Conservation (phyloP, 2,888 invertebrate genomes). For the Sarcophaga rosellei region DNA sequence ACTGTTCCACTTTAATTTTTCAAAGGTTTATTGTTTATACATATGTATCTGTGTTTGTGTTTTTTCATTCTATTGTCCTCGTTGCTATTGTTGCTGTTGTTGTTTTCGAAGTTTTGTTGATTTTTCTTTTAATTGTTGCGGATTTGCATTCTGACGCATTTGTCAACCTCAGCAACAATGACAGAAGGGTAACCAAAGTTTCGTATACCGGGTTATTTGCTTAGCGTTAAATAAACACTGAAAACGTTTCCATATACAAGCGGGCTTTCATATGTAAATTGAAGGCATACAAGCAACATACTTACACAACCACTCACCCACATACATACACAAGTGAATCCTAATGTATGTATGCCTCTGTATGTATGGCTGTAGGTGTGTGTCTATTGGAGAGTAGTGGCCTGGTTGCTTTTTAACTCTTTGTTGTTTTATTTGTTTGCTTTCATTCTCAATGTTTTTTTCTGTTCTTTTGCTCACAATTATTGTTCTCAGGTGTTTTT, state of each 20-base stretch:
- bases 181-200: slow-evolving; percentile 73
- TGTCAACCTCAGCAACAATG: slow-evolving; percentile 79
- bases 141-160: slow-evolving; percentile 81
- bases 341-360: too few relatives aligned
- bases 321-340: background rate
- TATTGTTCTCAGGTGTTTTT: slow-evolving; percentile 58
- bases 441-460: background rate
- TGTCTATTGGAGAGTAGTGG: slow-evolving; percentile 2
- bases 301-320: background rate
- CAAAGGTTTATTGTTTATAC: slow-evolving; percentile 27
- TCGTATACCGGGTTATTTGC: slow-evolving; percentile 71
- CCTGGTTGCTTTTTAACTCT: slow-evolving; percentile 46
- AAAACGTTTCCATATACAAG: slow-evolving; percentile 41
- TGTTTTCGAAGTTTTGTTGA: slow-evolving; percentile 75
- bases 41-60: background rate
- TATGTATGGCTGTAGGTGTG: background rate
- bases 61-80: slow-evolving; percentile 37
- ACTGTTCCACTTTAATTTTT: slow-evolving; percentile 64
- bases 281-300: background rate
- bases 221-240: slow-evolving; percentile 61
- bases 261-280: background rate
- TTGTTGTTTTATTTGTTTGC: slow-evolving; percentile 2
- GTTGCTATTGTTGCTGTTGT: slow-evolving; percentile 44
- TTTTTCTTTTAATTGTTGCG: slow-evolving; percentile 81
- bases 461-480: slow-evolving; percentile 13